Conservation (phyloP, 37 sponge, comb jelly and placozoan species). For the Beroe forskalii region DNA sequence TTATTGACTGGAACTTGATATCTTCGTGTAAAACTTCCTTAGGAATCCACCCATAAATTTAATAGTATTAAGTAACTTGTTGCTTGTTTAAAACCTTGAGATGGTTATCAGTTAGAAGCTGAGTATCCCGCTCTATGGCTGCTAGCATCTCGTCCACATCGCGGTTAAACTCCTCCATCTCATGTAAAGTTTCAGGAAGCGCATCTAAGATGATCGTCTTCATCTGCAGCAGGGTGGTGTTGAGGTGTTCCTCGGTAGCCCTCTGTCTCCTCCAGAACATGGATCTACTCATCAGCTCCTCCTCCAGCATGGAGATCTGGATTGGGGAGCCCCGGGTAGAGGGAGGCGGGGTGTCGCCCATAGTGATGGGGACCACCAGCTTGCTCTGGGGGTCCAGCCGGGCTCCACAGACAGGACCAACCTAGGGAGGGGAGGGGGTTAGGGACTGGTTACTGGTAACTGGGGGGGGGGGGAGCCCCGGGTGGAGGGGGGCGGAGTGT, state of each 20-base stretch:
- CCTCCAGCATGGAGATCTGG: constrained; percentile 17
- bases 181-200: background rate
- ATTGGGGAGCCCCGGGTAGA: background rate
- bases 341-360: background rate
- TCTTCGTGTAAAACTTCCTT: too few species aligned
- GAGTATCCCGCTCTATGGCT: background rate
- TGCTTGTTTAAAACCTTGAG: too few species aligned
- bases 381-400: constrained; percentile 43
- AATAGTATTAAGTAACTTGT: too few species aligned
- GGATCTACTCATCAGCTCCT: background rate
- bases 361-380: constrained; percentile 61
- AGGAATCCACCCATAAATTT: too few species aligned
- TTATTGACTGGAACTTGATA: too few species aligned
- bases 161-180: background rate
- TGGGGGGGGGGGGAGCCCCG: too few species aligned
- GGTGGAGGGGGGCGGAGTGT: too few species aligned
- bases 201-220: background rate
- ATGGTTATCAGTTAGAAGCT: background rate
- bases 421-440: background rate
- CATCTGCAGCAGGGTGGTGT: background rate
- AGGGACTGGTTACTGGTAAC: too few species aligned
- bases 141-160: background rate
- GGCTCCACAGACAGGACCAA: constrained; percentile 65
- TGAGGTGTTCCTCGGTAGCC: background rate
- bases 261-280: constrained; percentile 34